Percentiles rank a stretch among this genome's conserved stretches.
Conservation (phyloP, 1,140 invertebrate genomes). For the Stratiolaelaps scimitus region DNA sequence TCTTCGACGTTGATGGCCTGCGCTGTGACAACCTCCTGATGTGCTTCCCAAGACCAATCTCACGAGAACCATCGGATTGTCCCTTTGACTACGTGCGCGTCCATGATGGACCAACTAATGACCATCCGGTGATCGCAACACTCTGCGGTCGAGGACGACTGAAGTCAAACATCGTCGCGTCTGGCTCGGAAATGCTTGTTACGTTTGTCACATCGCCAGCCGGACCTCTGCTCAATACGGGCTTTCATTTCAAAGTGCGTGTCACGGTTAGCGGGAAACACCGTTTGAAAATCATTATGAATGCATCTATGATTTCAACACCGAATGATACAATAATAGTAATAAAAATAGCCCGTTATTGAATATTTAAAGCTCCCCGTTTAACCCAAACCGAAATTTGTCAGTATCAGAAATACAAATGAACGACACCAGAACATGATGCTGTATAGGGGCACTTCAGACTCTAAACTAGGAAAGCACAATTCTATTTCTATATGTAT, state of each 20-base stretch:
- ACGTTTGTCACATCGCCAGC: slow-evolving; percentile 80
- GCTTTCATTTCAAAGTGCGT: slow-evolving; percentile 36
- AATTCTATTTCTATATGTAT: no score
- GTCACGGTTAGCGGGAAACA: no score
- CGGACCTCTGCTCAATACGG: slow-evolving; percentile 37
- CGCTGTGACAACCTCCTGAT: slow-evolving; percentile 86
- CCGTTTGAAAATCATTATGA: no score
- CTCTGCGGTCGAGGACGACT: slow-evolving; percentile 88
- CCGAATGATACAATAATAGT: no score
- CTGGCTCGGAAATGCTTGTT: slow-evolving; percentile 71
- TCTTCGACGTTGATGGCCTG: slow-evolving; percentile 78
- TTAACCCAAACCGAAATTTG: no score
- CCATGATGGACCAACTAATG: slow-evolving; percentile 76
- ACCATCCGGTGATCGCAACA: slow-evolving; percentile 68
- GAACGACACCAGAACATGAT: no score
- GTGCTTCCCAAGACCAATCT: slow-evolving; percentile 73
- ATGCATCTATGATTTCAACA: no score
- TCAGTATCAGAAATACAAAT: no score
- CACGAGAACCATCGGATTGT: slow-evolving; percentile 53
- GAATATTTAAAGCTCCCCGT: no score
- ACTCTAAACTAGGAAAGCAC: no score
- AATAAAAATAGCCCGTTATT: no score
- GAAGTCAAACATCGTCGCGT: slow-evolving; percentile 76
- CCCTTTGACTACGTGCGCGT: slow-evolving; percentile 76
- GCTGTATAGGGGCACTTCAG: no score